Conservation (phyloP, 2,888 invertebrate species). For the Zhengitettix transpicula region DNA sequence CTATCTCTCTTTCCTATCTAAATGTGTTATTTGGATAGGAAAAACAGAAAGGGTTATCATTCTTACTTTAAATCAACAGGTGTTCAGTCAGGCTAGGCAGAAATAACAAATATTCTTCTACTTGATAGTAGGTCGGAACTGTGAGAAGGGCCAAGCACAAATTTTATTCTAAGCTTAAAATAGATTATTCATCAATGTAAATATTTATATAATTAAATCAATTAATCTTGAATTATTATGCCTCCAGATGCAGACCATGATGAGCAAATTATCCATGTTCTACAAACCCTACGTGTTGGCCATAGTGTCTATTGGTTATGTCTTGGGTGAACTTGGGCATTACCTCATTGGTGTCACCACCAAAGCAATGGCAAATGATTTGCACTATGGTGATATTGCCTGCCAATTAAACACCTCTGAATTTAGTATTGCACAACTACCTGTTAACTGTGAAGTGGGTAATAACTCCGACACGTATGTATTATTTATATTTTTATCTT, state of each 20-base stretch:
- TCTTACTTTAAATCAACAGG: too few species aligned
- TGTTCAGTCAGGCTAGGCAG: too few species aligned
- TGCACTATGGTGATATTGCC: constrained; percentile 72
- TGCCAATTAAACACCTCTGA: constrained; percentile 59
- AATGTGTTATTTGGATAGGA: too few species aligned
- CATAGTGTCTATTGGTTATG: constrained; percentile 66
- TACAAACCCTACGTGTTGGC: constrained; percentile 68
- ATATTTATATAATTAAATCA: too few species aligned
- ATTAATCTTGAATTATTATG: background rate
- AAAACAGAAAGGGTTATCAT: too few species aligned
- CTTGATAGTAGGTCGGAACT: too few species aligned
- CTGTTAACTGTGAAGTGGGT: constrained; percentile 35
- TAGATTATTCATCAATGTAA: too few species aligned
- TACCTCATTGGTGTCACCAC: constrained; percentile 79
- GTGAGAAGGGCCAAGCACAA: too few species aligned
- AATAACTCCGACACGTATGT: constrained; percentile 36
- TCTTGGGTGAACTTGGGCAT: constrained; percentile 74
- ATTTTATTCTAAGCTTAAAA: too few species aligned
- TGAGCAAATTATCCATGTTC: constrained; percentile 44
- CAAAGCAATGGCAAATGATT: constrained; percentile 66
- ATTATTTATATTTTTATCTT: background rate
- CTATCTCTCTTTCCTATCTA: too few species aligned
- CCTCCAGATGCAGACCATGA: constrained; percentile 22
- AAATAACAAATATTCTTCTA: too few species aligned
- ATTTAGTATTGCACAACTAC: constrained; percentile 32